Base-by-base conservation (phyloP, 2,888 invertebrate genomes). In the Mythimna ferrago region DNA sequence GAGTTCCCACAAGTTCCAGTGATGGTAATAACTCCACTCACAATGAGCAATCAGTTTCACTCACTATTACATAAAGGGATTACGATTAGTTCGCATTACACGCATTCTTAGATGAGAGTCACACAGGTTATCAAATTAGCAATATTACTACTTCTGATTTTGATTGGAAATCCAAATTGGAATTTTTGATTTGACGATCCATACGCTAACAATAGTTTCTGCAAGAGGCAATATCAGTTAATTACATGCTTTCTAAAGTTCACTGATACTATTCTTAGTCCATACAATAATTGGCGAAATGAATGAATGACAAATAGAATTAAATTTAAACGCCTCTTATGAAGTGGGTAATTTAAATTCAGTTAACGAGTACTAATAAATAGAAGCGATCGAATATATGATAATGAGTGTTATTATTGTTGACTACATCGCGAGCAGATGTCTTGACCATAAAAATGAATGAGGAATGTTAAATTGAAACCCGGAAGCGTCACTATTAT, bases 1-100 rank as follows among this genome's bases (percentile, higher is more conserved):
- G 72, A 87, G 91, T 93, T 94, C 93, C 91, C 93, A 93, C 92
- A 91, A 88, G 87, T 89, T 91, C 89, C 89, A 90, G 86, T 86
- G 87, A 89, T 80, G 86, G 87, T 89, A 92, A 92, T 92, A 92
- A 89, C 88, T 89, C 71, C 81, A 85, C 88, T 88, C 88, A 93
- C 92, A 93, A 92, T 92, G 87, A 89, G 89, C 87, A 92, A 92
- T 92, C 90, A 89, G 85, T 88, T 88, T 85, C 83, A 88, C 86
- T 78, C 66, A 71, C 62, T 71, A 67, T 66, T 69, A 71, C 48
- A 77, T 75, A 75, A 84, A 81, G 62, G 67, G 44, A 75, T 72
- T 66, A 63, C 54, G 32, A 67, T 66, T 51, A 79, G 74, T 74
- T 67, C 65, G 66, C 71, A 64, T 75, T 70, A 66, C 16, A 76